Evolutionary conservation across 1,140 invertebrate species (phyloP).

Genomic region (Portunus trituberculatus): DNA sequence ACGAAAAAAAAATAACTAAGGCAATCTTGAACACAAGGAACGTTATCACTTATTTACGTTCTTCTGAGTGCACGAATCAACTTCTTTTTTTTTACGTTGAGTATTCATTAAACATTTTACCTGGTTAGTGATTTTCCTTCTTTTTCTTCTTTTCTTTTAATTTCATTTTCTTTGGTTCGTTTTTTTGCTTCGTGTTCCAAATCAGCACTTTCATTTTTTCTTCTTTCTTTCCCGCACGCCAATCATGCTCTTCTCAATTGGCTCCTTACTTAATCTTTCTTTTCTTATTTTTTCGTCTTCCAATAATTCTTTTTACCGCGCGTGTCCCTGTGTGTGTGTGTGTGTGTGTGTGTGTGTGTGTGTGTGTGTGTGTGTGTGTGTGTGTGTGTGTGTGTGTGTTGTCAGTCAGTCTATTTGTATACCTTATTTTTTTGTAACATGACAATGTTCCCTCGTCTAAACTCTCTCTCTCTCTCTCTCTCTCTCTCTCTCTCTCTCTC

Average conservation of each 20-base stretch:
- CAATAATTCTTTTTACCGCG: not conserved
- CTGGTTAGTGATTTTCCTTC: not conserved
- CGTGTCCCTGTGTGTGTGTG: not conserved
- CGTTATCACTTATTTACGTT: too few relatives aligned
- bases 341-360: not conserved
- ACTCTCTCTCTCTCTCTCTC: too few relatives aligned
- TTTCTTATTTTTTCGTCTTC: not conserved
- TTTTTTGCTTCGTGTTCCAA: not conserved
- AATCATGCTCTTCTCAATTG: not conserved
- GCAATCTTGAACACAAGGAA: too few relatives aligned
- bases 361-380: not conserved
- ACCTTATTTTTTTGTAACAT: too few relatives aligned
- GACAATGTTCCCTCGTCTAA: too few relatives aligned
- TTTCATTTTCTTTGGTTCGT: too few relatives aligned
- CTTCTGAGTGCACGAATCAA: too few relatives aligned
- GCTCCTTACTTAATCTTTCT: not conserved
- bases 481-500: too few relatives aligned
- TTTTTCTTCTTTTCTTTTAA: not conserved
- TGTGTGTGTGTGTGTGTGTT: too few relatives aligned
- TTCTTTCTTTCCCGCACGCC: not conserved
- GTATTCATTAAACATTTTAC: not conserved
- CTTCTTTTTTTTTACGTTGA: too few relatives aligned
- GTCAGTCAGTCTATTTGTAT: not conserved
- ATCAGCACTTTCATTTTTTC: not conserved
- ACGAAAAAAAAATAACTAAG: too few relatives aligned